phyloP scores from a whole-genome alignment of 2,113 vertebrate genomes.

The Girardinichthys multiradiatus region DNA sequence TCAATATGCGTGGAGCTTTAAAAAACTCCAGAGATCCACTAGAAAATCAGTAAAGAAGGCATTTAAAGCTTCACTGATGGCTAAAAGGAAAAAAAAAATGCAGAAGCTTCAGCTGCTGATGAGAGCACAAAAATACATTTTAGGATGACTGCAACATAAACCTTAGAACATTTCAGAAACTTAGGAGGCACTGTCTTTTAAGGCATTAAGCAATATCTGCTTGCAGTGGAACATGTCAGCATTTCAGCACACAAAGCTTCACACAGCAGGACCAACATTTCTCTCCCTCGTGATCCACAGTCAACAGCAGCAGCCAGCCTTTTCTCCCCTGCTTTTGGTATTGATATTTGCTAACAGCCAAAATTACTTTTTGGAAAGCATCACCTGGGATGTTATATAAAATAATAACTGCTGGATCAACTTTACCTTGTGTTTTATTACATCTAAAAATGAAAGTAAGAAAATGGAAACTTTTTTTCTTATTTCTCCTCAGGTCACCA shows the following conservation, averaged over 20 bases:
- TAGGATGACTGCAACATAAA: not conserved
- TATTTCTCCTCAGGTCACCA: not conserved
- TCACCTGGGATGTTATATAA: conserved; percentile 67
- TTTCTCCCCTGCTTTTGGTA: conserved; percentile 62
- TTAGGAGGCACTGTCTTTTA: conserved; percentile 7
- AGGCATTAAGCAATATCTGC: conserved; percentile 48
- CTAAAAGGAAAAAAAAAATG: conserved; percentile 1
- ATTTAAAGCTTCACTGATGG: conserved; percentile 3
- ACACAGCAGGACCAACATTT: conserved; percentile 60
- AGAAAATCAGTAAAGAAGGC: not conserved
- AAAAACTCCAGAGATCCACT: not conserved
- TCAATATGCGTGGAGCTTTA: conserved; percentile 1
- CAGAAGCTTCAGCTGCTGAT: conserved; percentile 13
- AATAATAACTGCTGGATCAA: conserved; percentile 72
- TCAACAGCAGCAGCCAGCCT: conserved; percentile 68
- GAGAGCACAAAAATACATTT: not conserved
- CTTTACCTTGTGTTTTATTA: conserved; percentile 70
- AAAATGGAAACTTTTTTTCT: conserved; percentile 41
- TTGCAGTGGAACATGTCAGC: conserved; percentile 51
- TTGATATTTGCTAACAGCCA: conserved; percentile 77
- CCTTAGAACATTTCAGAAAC: not conserved
- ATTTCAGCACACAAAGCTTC: conserved; percentile 64
- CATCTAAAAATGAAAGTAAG: conserved; percentile 69
- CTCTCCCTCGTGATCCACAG: conserved; percentile 59
- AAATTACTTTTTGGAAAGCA: conserved; percentile 75